Base-by-base conservation (phyloP, 2,797 vertebrate genomes). In the Myotis daubentonii region DNA sequence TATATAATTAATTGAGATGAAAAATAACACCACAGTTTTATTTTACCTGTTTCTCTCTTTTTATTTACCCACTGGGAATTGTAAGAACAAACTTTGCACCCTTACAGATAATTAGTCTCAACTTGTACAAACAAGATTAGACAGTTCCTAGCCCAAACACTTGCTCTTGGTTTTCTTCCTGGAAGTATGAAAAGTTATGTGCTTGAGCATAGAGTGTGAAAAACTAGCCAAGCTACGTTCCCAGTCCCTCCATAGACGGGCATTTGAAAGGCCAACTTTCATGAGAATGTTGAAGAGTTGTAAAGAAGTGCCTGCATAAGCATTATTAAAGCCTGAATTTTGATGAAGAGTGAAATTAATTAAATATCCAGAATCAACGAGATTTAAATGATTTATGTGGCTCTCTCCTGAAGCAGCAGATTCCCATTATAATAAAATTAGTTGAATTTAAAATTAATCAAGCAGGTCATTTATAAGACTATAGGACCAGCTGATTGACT, bases 391-490 rank as follows among this genome's bases (percentile, higher is more conserved):
- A 89, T 89, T 65, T 89, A 66, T 83, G 23, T 47, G 65, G 12
- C 22, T 89, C 30, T 82, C 36, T 80, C 65, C 25, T 38, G 16
- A 83, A 91, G 60, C 33, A 91, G 83, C 49, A 92, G 57, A 44
- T 88, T 95, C 25, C 20, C 41, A 95, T 93, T 86, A 75, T 86
- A 51, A 87, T 84, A 79, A 95, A 95, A 92, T 86, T 49, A 88
- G 70, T 23, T 91, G 53, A 93, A 92, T 89, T 92, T 95, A 53
- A 89, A 94, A 94, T 97, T 94, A 88, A 95, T 88, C 74, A 60
- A 83, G 51, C 13, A 66, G 70, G 65, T 93, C 79, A 95, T 36
- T 95, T 92, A 88, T 4, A 89, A 75, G 11, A 91, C 25, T 9
- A 33, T 5, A 70, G 17, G 30, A 86, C 41, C 30, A 81, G 36